phyloP scores from a whole-genome alignment of 2,888 invertebrate genomes.

The Oligia fasciuncula region DNA sequence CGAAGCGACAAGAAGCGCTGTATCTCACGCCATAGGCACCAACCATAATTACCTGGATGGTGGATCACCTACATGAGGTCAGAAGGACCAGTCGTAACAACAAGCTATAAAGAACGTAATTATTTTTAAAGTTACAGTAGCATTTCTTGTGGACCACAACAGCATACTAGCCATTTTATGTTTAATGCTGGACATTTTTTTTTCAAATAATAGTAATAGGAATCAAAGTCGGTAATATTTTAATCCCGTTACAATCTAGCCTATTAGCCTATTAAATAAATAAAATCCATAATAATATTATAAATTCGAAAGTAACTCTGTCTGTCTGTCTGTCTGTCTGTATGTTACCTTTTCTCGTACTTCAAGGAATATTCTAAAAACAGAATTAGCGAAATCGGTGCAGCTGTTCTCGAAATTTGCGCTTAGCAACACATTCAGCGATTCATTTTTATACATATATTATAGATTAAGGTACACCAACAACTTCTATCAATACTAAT shows the following conservation, averaged over 20 bases:
- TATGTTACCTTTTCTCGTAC: no score
- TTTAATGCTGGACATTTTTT: background rate
- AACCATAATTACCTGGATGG: constrained; percentile 64
- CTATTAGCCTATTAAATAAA: no score
- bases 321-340: no score
- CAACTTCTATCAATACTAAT: no score
- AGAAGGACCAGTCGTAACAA: constrained; percentile 34
- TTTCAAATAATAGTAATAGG: background rate
- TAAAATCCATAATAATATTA: background rate
- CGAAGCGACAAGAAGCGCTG: constrained; percentile 62
- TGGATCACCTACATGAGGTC: background rate
- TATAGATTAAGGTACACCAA: no score
- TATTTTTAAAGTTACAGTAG: background rate
- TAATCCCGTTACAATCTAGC: no score
- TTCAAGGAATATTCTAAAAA: no score
- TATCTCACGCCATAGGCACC: constrained; percentile 67
- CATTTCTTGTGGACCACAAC: background rate
- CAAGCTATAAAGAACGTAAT: background rate
- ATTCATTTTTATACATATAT: no score
- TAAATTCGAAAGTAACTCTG: background rate
- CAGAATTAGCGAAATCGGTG: no score
- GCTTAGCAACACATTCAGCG: no score
- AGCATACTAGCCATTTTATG: background rate
- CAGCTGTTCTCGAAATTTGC: no score
- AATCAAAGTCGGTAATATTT: no score